Evolutionary conservation across 2,888 invertebrate genomes (phyloP), one percentile per base, ranked within the genome.

Genomic region (Isotomurus palustris): DNA sequence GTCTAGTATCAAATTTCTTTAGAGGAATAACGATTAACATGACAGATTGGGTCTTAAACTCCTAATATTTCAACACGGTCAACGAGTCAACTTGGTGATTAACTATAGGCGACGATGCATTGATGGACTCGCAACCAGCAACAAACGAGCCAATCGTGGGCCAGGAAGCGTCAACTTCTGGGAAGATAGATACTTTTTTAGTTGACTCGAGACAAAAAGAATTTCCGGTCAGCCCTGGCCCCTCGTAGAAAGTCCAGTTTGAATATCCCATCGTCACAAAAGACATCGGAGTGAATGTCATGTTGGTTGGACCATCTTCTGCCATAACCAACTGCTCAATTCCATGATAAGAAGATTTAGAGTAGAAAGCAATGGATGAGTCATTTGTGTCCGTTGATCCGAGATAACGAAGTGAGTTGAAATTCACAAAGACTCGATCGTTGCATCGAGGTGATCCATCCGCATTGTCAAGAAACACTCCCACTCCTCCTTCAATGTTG

Each of bases 291-390:
- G 50, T 49, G 27, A 51, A 55, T n/a, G 45, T 51, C 6, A 47
- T 55, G 36, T 53, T 43, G 19, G 17, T 19, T 3, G 21, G 21
- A 12, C 22, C 22, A 22, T 43, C 43, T n/a, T n/a, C n/a, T 25
- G 45, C 56, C 17, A 47, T 36, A 1, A 55, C 51, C 6, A 55
- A 45, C 2, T 50, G 50, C 41, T 59, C 59, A 10, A n/a, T 8
- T 5, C 59, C 59, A 27, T 59, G 59, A 29, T 59, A 59, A 36
- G 19, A 55, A 2, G 54, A 29, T 25, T 59, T 59, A 12, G 59
- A 59, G 41, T 59, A 59, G 10, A 59, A 44, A 24, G 54, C 55
- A 6, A 59, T 27, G 5, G 53, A 47, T 12, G 54, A 55, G 2
- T 55, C 6, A 38, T 59, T 55, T 3, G 54, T 48, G 22, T 59